Evolutionary conservation across 2,797 vertebrate genomes (phyloP).

Genomic region (Acanthurus leucopareius): DNA sequence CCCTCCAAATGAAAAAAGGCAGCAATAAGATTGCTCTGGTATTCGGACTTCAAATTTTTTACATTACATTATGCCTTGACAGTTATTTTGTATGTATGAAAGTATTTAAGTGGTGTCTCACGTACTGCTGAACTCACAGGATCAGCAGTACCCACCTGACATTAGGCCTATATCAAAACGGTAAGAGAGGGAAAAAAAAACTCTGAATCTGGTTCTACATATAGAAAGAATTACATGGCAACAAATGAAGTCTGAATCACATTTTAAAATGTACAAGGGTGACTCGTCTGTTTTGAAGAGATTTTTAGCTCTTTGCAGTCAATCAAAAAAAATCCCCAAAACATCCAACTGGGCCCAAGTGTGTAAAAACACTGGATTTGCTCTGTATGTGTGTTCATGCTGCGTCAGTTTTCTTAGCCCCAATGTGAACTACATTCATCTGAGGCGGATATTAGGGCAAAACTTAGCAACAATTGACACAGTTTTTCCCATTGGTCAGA

Average conservation of each 20-base stretch:
- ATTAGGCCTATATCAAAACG: background rate
- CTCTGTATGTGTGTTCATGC: no score
- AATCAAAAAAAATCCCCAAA: background rate
- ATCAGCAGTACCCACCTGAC: background rate
- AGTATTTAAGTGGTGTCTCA: background rate
- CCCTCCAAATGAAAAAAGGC: background rate
- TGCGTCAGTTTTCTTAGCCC: background rate
- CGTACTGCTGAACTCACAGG: constrained; percentile 8
- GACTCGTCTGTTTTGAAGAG: no score
- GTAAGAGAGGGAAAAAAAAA: background rate
- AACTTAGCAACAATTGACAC: background rate
- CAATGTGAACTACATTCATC: background rate
- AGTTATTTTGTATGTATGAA: background rate
- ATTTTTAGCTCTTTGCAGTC: no score
- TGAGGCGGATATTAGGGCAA: background rate
- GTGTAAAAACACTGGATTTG: constrained; percentile 4
- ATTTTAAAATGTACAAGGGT: no score
- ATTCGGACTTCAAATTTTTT: background rate
- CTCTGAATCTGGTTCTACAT: no score
- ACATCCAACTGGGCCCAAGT: background rate
- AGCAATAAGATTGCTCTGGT: no score
- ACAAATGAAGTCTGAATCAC: no score
- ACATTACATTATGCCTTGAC: background rate
- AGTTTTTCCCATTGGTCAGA: background rate
- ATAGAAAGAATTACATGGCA: no score